phyloP scores from a whole-genome alignment of 1,140 invertebrate genomes.

The Mesaphorura yosii region DNA sequence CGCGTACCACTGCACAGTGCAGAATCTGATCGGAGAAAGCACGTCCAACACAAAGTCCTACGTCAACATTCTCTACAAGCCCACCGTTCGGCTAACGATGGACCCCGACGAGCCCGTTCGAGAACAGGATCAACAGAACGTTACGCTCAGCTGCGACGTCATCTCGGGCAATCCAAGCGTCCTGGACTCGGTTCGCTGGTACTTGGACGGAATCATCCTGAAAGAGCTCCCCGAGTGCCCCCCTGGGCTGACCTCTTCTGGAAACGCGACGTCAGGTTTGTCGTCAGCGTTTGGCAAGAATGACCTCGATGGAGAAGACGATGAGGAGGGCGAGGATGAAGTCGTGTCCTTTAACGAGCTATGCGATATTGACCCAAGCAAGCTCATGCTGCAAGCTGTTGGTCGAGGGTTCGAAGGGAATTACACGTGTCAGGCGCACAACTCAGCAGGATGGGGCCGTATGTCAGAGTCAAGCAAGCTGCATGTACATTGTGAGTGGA shows the following conservation, averaged over 20 bases:
- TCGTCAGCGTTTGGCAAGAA: no score
- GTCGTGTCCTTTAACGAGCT: constrained; percentile 10
- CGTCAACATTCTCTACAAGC: constrained; percentile 67
- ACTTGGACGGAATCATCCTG: constrained; percentile 63
- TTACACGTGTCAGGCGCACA: constrained; percentile 76
- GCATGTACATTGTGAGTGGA: constrained; percentile 54
- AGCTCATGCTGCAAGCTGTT: constrained; percentile 66
- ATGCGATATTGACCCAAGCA: constrained; percentile 64
- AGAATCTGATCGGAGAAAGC: constrained; percentile 59
- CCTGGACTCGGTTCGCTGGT: constrained; percentile 53
- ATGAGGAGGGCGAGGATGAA: neutral
- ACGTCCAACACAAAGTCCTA: constrained; percentile 55
- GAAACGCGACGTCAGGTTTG: neutral
- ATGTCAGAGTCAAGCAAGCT: constrained; percentile 20
- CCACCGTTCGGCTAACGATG: constrained; percentile 56
- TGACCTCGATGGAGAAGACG: no score
- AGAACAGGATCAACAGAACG: constrained; percentile 64
- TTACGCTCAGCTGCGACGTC: constrained; percentile 68
- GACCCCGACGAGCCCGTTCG: constrained; percentile 59
- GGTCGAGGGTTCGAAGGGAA: constrained; percentile 77
- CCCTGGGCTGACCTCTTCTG: constrained; percentile 27
- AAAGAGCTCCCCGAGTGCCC: constrained; percentile 72
- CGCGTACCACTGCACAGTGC: constrained; percentile 62
- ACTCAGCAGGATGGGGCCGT: constrained; percentile 48
- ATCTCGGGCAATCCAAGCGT: constrained; percentile 44